Conservation (phyloP, 2,888 invertebrate genomes). For the Spilosoma lubricipeda region DNA sequence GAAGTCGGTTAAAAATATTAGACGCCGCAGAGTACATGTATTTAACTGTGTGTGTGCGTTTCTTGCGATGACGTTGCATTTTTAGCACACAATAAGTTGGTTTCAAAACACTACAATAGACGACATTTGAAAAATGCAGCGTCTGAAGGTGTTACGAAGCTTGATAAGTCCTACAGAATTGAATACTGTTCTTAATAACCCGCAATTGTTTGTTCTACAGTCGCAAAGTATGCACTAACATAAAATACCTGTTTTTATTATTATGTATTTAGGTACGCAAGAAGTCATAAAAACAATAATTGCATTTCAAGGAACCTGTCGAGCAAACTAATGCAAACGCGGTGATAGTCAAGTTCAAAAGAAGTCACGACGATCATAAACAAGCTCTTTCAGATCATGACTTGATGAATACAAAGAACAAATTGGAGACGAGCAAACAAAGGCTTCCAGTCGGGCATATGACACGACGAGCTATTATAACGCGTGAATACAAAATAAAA, state of each 20-base stretch:
- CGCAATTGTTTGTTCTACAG: neutral
- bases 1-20: no score
- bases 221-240: neutral
- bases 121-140: neutral
- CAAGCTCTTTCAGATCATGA: neutral
- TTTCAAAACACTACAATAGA: neutral
- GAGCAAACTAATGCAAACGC: neutral
- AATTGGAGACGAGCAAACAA: slow-evolving; percentile 3
- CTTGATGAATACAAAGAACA: slow-evolving; percentile 14
- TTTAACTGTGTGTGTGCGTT: neutral
- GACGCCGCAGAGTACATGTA: neutral
- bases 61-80: neutral
- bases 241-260: neutral
- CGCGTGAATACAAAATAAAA: slow-evolving; percentile 8
- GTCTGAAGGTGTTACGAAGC: no score
- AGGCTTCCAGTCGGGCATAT: neutral
- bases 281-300: neutral
- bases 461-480: slow-evolving; percentile 10
- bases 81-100: neutral
- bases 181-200: neutral
- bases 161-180: neutral
- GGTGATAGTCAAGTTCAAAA: slow-evolving; percentile 5
- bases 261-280: neutral
- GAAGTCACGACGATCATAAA: slow-evolving; percentile 10
- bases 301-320: neutral